These are phyloP conservation scores for Aricia artaxerxes DNA, from an alignment of 2,888 invertebrate genomes.

Conservation along the genomic window DNA sequence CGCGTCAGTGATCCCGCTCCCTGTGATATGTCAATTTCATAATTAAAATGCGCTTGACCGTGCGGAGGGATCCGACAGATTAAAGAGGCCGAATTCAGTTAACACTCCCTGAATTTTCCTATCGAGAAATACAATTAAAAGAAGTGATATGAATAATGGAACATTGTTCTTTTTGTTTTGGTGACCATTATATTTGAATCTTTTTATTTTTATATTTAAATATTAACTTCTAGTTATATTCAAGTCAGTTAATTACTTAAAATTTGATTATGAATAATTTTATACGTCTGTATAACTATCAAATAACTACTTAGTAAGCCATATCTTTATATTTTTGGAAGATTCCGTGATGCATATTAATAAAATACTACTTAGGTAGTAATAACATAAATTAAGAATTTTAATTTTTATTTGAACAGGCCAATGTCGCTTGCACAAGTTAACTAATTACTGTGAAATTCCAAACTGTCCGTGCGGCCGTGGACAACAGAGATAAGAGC, in stretches of 20 bases:
- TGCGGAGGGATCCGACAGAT: slow-evolving; percentile 63
- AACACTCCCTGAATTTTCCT: slow-evolving; percentile 60
- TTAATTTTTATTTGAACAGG: slow-evolving; percentile 16
- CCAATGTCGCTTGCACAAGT: slow-evolving; percentile 10
- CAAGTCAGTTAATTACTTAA: too few relatives aligned
- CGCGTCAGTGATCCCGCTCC: slow-evolving; percentile 53
- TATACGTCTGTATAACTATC: too few relatives aligned
- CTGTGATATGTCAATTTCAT: slow-evolving; percentile 78
- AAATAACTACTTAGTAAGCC: background rate
- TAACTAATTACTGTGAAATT: slow-evolving; percentile 14
- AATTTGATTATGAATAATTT: too few relatives aligned
- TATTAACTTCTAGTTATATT: too few relatives aligned
- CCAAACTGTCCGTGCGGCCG: background rate
- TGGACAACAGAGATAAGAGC: background rate
- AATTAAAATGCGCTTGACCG: slow-evolving; percentile 80
- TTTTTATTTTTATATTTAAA: background rate
- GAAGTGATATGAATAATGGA: slow-evolving; percentile 62
- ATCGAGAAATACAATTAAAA: slow-evolving; percentile 70
- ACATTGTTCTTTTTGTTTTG: slow-evolving; percentile 34
- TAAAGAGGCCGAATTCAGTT: slow-evolving; percentile 66
- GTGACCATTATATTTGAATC: background rate
- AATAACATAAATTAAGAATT: background rate
- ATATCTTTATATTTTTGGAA: background rate
- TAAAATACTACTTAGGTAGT: background rate
- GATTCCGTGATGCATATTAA: background rate